Evolutionary conservation across 2,888 invertebrate genomes (phyloP).

Genomic region (Sepiola atlantica): DNA sequence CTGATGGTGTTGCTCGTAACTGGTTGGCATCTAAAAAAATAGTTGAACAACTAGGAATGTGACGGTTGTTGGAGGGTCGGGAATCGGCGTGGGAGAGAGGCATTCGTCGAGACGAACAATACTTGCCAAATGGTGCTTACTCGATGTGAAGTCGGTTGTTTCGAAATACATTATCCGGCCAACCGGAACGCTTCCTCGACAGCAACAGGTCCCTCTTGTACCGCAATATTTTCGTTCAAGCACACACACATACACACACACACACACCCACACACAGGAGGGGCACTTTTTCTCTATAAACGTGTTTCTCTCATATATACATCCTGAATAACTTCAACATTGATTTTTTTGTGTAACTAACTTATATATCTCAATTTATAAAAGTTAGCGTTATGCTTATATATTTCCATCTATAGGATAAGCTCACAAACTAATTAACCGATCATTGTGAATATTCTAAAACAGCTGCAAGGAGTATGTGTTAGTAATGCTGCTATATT

Average conservation of each 20-base stretch:
- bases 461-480: too few relatives aligned
- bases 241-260: too few relatives aligned
- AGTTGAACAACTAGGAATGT: not conserved
- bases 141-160: not conserved
- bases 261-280: too few relatives aligned
- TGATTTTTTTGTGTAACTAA: not conserved
- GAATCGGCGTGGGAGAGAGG: not conserved
- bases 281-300: not conserved
- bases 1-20: not conserved
- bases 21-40: not conserved
- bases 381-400: too few relatives aligned
- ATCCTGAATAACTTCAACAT: not conserved
- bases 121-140: conserved; percentile 32
- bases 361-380: too few relatives aligned
- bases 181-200: not conserved
- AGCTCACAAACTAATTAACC: too few relatives aligned
- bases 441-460: too few relatives aligned
- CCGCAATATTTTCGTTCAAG: not conserved
- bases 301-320: not conserved
- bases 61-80: not conserved
- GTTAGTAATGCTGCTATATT: too few relatives aligned
- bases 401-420: too few relatives aligned
- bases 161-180: not conserved
- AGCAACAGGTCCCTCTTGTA: too few relatives aligned
- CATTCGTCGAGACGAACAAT: not conserved